These are phyloP conservation scores for Platycnemis pennipes DNA, from an alignment of 2,888 invertebrate genomes.

Conservation along the genomic window DNA sequence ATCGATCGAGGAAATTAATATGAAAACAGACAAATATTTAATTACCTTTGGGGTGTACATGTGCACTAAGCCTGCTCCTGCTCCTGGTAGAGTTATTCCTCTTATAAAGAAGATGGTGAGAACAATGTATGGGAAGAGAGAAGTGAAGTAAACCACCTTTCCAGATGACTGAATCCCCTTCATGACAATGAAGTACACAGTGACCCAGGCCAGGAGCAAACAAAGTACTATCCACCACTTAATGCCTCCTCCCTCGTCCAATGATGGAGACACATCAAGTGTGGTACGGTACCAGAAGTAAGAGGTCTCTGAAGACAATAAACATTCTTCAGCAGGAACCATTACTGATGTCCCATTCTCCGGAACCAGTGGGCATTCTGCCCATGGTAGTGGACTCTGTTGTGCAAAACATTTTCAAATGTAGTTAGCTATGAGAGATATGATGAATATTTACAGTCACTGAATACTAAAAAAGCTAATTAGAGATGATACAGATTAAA, in stretches of 20 bases:
- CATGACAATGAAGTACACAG: constrained; percentile 97
- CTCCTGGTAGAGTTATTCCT: constrained; percentile 93
- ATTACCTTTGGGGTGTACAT: constrained; percentile 96
- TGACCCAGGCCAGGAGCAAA: constrained; percentile 91
- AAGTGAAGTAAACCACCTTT: constrained; percentile 97
- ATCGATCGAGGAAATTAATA: constrained; percentile 29
- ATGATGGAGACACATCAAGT: constrained; percentile 91
- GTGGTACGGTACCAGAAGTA: constrained; percentile 97
- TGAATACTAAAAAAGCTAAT: background rate
- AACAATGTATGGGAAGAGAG: constrained; percentile 96
- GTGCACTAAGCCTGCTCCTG: constrained; percentile 91
- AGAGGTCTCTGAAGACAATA: constrained; percentile 91
- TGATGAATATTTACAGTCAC: background rate
- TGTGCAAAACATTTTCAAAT: constrained; percentile 71
- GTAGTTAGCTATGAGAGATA: background rate
- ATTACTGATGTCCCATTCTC: constrained; percentile 82
- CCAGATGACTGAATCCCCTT: constrained; percentile 98
- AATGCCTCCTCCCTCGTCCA: constrained; percentile 91
- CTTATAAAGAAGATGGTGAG: constrained; percentile 96
- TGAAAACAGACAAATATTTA: constrained; percentile 39
- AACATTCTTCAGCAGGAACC: constrained; percentile 86
- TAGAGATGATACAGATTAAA: background rate
- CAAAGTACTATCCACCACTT: constrained; percentile 97
- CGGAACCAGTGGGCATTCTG: constrained; percentile 85
- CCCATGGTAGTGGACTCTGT: constrained; percentile 92